Base-by-base conservation (phyloP, 2,113 vertebrate species). In the Rostratula benghalensis region DNA sequence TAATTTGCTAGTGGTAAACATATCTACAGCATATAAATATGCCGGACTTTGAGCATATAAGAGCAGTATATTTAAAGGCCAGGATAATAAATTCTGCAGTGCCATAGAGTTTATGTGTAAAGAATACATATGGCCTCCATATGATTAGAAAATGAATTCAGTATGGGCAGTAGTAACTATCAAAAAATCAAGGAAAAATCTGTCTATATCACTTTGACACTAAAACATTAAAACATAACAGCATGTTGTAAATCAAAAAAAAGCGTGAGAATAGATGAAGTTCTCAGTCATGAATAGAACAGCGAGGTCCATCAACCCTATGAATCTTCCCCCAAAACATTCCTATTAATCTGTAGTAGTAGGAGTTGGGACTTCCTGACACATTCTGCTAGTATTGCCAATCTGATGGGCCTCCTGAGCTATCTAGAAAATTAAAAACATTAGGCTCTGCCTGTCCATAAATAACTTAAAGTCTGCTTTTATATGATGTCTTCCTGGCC, bases 111-210 rank as follows among this genome's bases (percentile, higher is more conserved):
- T 59, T 65, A 7, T 70, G 85, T 50, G 28, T 77, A 78, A 94
- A 90, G 70, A 97, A 96, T 68, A 93, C 93, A 94, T 91, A 93
- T 84, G 91, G 85, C 13, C 80, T 74, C 91, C 96, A 90, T 23
- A 93, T 60, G 89, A 95, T 61, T 67, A 69, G 51, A 88, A 97
- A 91, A 94, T 76, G 4, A 95, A 97, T 84, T 87, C 74, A 77
- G 65, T 53, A 84, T 17, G 14, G 85, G 48, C 63, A 96, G 81
- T 20, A 94, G 31, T 53, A 81, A 87, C 50, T 10, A 77, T 35
- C 41, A 85, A 78, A 59, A 46, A 95, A 78, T n/a, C 41, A 71
- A 87, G 83, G 63, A 75, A 63, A 85, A 76, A 82, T 79, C n/a
- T 3, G 5, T 85, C 87, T 77, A 2, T 75, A 71, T 60, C 56